Evolutionary conservation across 2,113 vertebrate genomes (phyloP), one percentile per base, ranked within the genome.

Genomic region (Pterocles gutturalis): DNA sequence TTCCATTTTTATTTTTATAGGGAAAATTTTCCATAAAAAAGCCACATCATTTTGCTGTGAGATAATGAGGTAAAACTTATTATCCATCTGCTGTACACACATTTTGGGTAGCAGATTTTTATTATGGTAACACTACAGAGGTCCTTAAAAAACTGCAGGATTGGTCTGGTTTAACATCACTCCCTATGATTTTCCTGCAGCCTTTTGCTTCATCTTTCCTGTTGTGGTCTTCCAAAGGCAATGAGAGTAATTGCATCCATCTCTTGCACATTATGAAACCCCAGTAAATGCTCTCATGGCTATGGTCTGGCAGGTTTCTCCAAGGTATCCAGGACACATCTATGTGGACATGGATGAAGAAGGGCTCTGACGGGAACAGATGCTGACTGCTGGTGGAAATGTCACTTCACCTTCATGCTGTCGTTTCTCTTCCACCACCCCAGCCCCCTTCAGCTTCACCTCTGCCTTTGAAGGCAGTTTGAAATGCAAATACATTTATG

Each of bases 51-150:
- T 91, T 94, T 87, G 16, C 66, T 85, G 43, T 65, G 84, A 79
- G 70, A 84, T 82, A 86, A 81, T 45, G 72, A 95, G 36, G 19
- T 77, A 71, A 92, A 93, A 90, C 51, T 66, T 90, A 77, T 57
- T 75, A 49, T 58, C 66, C 83, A 57, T 72, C 87, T 80, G 80
- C 21, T 69, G 17, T 48, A 53, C 41, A 11, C 33, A 45, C 53
- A 64, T 86, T 90, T 64, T 28, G 64, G 60, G 36, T 29, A 72
- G 70, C 25, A 48, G 43, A 15, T 65, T 90, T 96, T 89, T 86
- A 38, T 62, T 80, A 49, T 25, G 24, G 71, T 45, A 72, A 54
- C 46, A 31, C 73, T 79, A 83, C 48, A 73, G 72, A 67, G 24
- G 26, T 43, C 20, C 48, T 43, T 66, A 55, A 70, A 75, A 75